Evolutionary conservation across 1,140 invertebrate genomes (phyloP).

Genomic region (Drosophila nebulosa): DNA sequence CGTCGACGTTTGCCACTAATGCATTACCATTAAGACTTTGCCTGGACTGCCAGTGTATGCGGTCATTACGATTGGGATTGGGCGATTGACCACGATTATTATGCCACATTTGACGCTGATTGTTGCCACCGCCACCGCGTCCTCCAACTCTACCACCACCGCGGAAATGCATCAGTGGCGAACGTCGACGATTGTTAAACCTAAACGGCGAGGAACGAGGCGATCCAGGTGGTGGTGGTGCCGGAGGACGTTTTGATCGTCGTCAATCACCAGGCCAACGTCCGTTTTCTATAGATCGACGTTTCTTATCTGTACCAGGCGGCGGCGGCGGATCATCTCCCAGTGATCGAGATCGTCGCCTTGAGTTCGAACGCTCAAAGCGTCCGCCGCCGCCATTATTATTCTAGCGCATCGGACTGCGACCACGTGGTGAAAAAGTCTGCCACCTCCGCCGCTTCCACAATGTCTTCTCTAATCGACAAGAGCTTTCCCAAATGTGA

Average conservation of each 20-base stretch:
- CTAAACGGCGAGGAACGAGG: constrained; percentile 30
- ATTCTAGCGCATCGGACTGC: constrained; percentile 65
- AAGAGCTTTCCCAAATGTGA: too few species aligned
- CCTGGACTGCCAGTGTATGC: constrained; percentile 66
- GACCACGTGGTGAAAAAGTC: constrained; percentile 66
- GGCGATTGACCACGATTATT: constrained; percentile 49
- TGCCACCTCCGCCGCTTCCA: constrained; percentile 25
- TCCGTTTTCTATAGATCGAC: too few species aligned
- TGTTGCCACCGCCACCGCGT: constrained; percentile 37
- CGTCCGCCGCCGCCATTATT: constrained; percentile 65
- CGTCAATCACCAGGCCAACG: too few species aligned
- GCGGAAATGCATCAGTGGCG: constrained; percentile 67
- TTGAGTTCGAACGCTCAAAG: constrained; percentile 71
- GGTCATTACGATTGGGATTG: constrained; percentile 50
- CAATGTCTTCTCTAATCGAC: constrained; percentile 20
- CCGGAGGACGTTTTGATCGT: too few species aligned
- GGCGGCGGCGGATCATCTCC: too few species aligned
- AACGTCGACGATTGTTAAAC: constrained; percentile 71
- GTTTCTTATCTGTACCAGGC: too few species aligned
- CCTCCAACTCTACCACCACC: constrained; percentile 56
- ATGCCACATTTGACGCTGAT: constrained; percentile 42
- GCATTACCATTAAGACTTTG: constrained; percentile 51
- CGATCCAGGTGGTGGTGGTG: too few species aligned
- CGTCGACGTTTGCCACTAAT: too few species aligned
- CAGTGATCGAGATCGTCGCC: constrained; percentile 72